These are phyloP conservation scores for Microctonus hyperodae DNA, from an alignment of 2,888 invertebrate species.

Conservation along the genomic window DNA sequence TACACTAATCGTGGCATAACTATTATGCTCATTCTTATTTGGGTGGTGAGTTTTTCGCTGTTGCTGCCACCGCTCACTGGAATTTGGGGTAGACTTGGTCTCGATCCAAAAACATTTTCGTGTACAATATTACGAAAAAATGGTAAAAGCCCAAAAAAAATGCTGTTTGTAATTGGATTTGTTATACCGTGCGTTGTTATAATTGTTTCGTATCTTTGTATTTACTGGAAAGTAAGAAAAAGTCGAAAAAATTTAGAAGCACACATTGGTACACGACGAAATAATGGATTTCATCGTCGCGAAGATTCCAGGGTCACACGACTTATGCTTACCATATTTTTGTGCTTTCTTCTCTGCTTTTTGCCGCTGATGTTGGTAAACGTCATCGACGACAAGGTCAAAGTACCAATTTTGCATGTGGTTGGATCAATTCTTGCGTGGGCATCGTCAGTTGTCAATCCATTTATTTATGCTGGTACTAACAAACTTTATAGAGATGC, in stretches of 20 bases:
- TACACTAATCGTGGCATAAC: constrained; percentile 79
- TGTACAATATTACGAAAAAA: constrained; percentile 86
- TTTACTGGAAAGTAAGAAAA: constrained; percentile 79
- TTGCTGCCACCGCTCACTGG: constrained; percentile 82
- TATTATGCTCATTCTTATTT: constrained; percentile 80
- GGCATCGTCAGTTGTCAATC: constrained; percentile 90
- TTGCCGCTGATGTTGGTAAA: constrained; percentile 88
- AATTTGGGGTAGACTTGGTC: constrained; percentile 84
- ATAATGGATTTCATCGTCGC: constrained; percentile 63
- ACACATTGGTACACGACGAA: constrained; percentile 69
- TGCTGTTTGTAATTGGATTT: constrained; percentile 83
- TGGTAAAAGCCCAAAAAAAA: constrained; percentile 83
- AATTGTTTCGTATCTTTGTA: constrained; percentile 84
- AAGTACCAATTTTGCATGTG: constrained; percentile 79
- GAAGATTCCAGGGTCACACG: constrained; percentile 85
- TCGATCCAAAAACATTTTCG: constrained; percentile 82
- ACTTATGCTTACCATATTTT: constrained; percentile 87
- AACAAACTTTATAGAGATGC: constrained; percentile 78
- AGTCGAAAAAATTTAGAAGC: constrained; percentile 78
- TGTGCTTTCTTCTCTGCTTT: constrained; percentile 86
- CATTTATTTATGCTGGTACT: constrained; percentile 88
- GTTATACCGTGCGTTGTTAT: constrained; percentile 85
- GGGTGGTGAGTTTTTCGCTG: constrained; percentile 70
- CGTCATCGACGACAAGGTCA: constrained; percentile 81
- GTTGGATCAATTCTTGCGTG: constrained; percentile 87